phyloP scores from a whole-genome alignment of 2,113 vertebrate genomes.

The Hemichromis elongatus region DNA sequence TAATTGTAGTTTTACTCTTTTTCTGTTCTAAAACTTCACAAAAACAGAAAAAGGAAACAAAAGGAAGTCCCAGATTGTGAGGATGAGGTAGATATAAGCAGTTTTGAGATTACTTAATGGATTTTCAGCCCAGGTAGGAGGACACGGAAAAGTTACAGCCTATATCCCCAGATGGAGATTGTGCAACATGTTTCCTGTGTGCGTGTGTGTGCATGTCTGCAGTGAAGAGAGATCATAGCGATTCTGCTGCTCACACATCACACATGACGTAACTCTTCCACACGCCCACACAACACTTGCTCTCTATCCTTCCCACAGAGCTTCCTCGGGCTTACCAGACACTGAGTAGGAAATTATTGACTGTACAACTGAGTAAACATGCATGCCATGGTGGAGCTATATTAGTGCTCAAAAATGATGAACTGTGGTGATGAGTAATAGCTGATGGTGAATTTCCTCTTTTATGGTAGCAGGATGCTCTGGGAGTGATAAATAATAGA shows the following conservation, averaged over 20 bases:
- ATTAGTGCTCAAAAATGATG: neutral
- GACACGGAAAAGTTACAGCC: slow-evolving; percentile 11
- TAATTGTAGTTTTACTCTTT: neutral
- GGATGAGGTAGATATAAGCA: neutral
- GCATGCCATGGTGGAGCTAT: neutral
- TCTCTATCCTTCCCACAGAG: slow-evolving; percentile 49
- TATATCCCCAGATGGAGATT: slow-evolving; percentile 51
- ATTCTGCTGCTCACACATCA: slow-evolving; percentile 63
- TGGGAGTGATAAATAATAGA: neutral
- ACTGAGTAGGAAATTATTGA: slow-evolving; percentile 29
- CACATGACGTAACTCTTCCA: slow-evolving; percentile 64
- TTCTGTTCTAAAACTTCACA: neutral
- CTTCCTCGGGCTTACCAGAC: slow-evolving; percentile 48
- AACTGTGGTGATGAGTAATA: neutral
- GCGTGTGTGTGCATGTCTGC: neutral
- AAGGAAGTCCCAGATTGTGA: neutral
- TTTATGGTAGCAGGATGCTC: neutral
- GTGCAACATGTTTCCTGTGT: slow-evolving; percentile 42
- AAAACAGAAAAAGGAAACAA: neutral
- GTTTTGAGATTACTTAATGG: slow-evolving; percentile 22
- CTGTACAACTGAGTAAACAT: neutral
- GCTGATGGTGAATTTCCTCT: neutral
- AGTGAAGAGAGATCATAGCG: slow-evolving; percentile 36
- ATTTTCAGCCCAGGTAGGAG: slow-evolving; percentile 19
- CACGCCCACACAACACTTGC: slow-evolving; percentile 62